These are phyloP conservation scores for Anastatus disparis DNA, from an alignment of 1,140 invertebrate species.

Conservation along the genomic window DNA sequence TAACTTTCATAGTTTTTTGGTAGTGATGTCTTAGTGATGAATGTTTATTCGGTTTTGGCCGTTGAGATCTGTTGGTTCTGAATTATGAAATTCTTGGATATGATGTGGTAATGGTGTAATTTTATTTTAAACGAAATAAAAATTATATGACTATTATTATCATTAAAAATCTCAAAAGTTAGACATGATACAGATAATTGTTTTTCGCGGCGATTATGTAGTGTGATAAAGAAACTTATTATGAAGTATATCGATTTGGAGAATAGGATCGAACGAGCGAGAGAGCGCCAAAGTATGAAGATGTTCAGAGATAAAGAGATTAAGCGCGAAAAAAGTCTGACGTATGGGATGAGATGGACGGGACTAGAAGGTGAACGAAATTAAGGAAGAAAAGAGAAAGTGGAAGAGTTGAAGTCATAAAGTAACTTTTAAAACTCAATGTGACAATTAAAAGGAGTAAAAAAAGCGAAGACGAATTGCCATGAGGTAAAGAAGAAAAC, in stretches of 20 bases:
- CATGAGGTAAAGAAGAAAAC: background rate
- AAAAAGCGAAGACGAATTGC: background rate
- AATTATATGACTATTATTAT: no score
- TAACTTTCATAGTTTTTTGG: slow-evolving; percentile 11
- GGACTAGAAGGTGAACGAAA: background rate
- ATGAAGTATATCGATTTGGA: background rate
- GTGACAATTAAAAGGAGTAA: slow-evolving; percentile 18
- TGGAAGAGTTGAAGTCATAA: background rate
- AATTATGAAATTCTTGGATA: background rate
- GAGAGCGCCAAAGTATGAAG: background rate
- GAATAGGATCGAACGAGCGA: background rate
- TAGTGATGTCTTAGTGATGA: background rate
- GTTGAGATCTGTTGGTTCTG: background rate
- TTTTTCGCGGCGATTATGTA: background rate
- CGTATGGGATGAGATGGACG: background rate
- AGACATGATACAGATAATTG: background rate
- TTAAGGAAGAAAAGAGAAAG: background rate
- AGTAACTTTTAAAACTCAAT: slow-evolving; percentile 28
- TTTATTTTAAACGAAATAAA: background rate
- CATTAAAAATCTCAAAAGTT: no score
- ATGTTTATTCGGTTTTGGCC: background rate
- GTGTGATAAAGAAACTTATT: background rate
- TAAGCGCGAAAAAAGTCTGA: background rate
- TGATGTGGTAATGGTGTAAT: background rate
- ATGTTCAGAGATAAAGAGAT: background rate